These are phyloP conservation scores for Hystrix brachyura DNA, from an alignment of 2,113 vertebrate species.

Conservation along the genomic window DNA sequence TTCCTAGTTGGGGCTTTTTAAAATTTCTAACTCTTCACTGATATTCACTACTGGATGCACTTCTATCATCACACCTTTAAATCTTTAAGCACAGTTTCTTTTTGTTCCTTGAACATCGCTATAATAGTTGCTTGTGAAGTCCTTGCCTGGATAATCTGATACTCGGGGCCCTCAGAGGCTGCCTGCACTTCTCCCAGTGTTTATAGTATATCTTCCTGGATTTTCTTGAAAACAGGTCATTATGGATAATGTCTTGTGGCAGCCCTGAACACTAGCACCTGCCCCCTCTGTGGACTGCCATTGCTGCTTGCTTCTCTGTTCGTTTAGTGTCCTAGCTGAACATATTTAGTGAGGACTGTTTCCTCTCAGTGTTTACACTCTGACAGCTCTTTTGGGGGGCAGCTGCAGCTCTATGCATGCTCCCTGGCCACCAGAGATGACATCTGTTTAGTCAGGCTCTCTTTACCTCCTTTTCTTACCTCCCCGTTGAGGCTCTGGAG, in stretches of 20 bases:
- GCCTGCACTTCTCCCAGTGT: not conserved
- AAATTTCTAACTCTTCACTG: not conserved
- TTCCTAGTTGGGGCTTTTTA: not conserved
- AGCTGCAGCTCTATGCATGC: fast-evolving
- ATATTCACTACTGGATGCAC: not conserved
- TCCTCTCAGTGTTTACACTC: not conserved
- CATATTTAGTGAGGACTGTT: no score
- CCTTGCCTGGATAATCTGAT: not conserved
- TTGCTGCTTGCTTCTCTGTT: not conserved
- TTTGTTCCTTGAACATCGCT: not conserved
- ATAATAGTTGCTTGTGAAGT: not conserved
- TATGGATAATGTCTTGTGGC: not conserved
- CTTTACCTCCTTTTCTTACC: not conserved
- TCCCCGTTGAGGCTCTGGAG: not conserved
- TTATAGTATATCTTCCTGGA: not conserved
- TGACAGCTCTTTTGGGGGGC: not conserved
- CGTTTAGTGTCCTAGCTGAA: not conserved
- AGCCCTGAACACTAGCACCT: not conserved
- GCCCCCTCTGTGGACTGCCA: fast-evolving
- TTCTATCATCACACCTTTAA: not conserved
- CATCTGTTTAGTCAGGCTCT: not conserved
- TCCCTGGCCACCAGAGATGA: not conserved
- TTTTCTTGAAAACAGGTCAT: not conserved
- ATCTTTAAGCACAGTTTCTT: not conserved
- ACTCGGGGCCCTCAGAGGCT: not conserved